These are phyloP conservation scores for Stichodactyla helianthus DNA, from an alignment of 64 coral and sea anemone genomes.

Conservation along the genomic window DNA sequence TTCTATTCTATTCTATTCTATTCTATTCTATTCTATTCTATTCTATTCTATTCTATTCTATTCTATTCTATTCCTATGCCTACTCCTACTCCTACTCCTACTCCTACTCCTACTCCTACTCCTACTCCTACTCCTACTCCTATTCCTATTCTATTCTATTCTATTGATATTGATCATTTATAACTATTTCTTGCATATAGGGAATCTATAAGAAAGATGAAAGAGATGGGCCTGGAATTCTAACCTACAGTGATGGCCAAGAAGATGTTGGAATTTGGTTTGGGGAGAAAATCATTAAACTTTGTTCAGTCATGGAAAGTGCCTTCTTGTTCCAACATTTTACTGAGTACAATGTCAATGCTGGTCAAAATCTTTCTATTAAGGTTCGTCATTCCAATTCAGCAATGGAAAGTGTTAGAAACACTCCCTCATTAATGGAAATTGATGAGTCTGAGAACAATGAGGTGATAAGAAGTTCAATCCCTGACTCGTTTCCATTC, in stretches of 20 bases:
- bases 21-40: too few species aligned
- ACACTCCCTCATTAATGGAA: conserved; percentile 42
- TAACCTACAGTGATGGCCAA: conserved; percentile 59
- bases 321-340: conserved; percentile 96
- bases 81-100: too few species aligned
- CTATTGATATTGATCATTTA: too few species aligned
- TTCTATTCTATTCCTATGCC: too few species aligned
- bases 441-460: conserved; percentile 15
- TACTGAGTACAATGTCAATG: conserved; percentile 94
- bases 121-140: too few species aligned
- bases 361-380: conserved; percentile 70
- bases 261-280: conserved; percentile 89
- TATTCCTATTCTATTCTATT: too few species aligned
- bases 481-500: conserved; percentile 77
- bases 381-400: conserved; percentile 74
- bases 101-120: too few species aligned
- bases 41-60: too few species aligned
- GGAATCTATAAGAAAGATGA: conserved; percentile 74
- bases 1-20: too few species aligned
- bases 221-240: conserved; percentile 78
- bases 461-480: conserved; percentile 21
- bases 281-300: conserved; percentile 77
- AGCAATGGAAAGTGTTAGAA: conserved; percentile 54
- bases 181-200: conserved; percentile 26
- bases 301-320: conserved; percentile 96